Evolutionary conservation across 2,888 invertebrate species (phyloP), one percentile per base, ranked within the genome.

Genomic region (Tholera decimalis): DNA sequence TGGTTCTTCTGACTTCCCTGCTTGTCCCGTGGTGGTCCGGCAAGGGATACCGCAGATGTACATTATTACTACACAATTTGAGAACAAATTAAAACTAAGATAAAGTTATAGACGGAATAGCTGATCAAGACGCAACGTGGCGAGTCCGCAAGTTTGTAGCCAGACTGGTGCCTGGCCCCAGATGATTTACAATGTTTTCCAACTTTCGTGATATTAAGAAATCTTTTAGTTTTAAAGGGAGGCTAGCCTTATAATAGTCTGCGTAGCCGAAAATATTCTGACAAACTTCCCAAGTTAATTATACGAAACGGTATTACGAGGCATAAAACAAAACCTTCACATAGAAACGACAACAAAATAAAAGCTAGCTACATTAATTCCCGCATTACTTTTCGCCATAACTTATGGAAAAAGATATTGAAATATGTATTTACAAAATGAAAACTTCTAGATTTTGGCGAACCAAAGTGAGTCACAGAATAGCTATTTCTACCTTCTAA

Each of bases 21-120:
- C 6, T n/a, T 11, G 1, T 18, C 9, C 0, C 2, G 22, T n/a
- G 20, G 18, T 33, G 6, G 26, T n/a, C 50, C 15, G 2, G 2
- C 39, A 35, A 65, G 37, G 51, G 44, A 61, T 44, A 50, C 66
- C 60, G 28, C 71, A 82, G 77, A 68, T 80, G 80, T 78, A 73
- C 53, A 55, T 73, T 75, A 80, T 81, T 66, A 49, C 69, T 66
- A 53, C 24, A 70, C 53, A 58, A 60, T 79, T 77, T 68, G 47
- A 49, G 75, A 77, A 61, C 61, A 64, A 79, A 63, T 79, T 67
- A 57, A 62, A 77, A 73, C 73, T 64, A 58, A 69, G 60, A 57
- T 51, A 57, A 79, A 75, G 70, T 63, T 70, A 64, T 75, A 47
- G 63, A 61, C 26, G 54, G 51, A 69, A 72, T 76, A 66, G 60